Evolutionary conservation across 2,113 vertebrate species (phyloP).

Genomic region (Tachysurus fulvidraco): DNA sequence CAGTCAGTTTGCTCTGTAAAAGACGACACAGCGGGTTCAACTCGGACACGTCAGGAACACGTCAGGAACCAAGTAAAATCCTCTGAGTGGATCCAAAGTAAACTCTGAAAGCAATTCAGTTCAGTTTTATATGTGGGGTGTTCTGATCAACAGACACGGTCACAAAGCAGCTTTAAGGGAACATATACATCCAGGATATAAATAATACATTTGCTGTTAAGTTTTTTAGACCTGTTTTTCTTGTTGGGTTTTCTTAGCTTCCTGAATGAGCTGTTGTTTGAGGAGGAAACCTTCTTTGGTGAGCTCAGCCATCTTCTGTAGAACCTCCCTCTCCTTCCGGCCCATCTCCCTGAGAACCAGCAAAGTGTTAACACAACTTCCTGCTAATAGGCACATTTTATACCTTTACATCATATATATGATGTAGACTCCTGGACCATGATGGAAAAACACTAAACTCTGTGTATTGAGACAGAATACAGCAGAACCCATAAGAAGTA

Average conservation of each 20-base stretch:
- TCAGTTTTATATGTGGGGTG: too few species aligned
- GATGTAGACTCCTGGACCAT: neutral
- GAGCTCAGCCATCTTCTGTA: conserved; percentile 83
- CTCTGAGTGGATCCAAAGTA: too few species aligned
- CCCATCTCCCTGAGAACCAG: conserved; percentile 78
- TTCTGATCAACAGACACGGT: too few species aligned
- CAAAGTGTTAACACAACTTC: neutral
- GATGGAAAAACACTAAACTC: neutral
- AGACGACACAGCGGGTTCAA: neutral
- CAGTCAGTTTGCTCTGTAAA: conserved; percentile 75
- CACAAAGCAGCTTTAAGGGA: too few species aligned
- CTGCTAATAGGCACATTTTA: neutral
- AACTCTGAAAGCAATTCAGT: too few species aligned
- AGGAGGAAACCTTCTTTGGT: conserved; percentile 84
- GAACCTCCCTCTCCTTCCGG: conserved; percentile 78
- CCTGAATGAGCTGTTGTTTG: conserved; percentile 84
- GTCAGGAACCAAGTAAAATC: neutral
- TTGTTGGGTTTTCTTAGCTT: conserved; percentile 80
- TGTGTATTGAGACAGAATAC: neutral
- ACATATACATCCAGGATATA: too few species aligned
- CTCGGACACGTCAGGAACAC: neutral
- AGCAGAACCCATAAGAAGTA: too few species aligned
- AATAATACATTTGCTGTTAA: neutral
- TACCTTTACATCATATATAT: neutral
- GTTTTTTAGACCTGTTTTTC: conserved; percentile 80